A percentile compares a stretch with the other conserved stretches of the same genome.
Conservation (phyloP, 2,797 vertebrate species). For the Alfaro cultratus region DNA sequence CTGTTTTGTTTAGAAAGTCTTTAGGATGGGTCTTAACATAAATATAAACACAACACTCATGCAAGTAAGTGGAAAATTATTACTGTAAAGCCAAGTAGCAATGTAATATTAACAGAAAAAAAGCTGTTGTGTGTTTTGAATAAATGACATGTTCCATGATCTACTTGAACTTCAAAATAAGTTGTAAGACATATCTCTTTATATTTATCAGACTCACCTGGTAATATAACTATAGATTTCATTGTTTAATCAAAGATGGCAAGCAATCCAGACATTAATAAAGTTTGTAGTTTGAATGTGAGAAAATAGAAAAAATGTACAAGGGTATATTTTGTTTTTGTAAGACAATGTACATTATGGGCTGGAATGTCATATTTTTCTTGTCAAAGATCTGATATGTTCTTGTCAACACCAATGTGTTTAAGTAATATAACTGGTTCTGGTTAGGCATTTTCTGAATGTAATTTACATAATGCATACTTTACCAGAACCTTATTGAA, state of each 20-base stretch:
- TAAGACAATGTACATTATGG: neutral
- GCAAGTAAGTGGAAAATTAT: too few species aligned
- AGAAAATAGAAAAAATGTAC: neutral
- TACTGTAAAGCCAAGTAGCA: too few species aligned
- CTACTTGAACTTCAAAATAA: too few species aligned
- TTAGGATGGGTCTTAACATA: neutral
- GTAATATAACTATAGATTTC: too few species aligned
- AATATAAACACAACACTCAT: neutral
- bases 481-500: constrained; percentile 9
- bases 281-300: neutral
- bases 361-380: neutral
- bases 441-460: neutral
- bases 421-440: neutral
- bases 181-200: too few species aligned
- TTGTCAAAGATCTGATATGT: neutral
- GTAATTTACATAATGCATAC: neutral
- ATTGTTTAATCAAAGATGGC: too few species aligned
- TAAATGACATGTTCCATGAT: too few species aligned
- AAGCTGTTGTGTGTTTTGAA: too few species aligned
- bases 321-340: neutral
- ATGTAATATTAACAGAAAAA: too few species aligned
- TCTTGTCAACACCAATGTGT: neutral
- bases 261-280: neutral
- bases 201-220: too few species aligned
- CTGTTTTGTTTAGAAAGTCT: neutral